Conservation (phyloP, 2,888 invertebrate genomes). For the Priocnemis perturbator region DNA sequence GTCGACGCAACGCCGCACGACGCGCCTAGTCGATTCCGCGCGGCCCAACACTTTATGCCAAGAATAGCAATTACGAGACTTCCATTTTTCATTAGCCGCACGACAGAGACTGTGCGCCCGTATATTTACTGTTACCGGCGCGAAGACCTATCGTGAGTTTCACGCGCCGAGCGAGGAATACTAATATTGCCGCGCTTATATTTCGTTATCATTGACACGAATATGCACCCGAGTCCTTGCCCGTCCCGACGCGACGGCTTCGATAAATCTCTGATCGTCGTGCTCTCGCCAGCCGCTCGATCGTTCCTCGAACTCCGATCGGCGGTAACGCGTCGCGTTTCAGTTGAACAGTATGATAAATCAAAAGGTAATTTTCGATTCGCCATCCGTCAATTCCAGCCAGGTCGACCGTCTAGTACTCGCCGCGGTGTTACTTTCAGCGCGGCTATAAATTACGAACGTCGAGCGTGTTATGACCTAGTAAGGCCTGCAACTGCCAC, state of each 20-base stretch:
- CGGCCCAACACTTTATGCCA: conserved; percentile 20
- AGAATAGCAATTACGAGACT: conserved; percentile 46
- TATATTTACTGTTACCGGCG: conserved; percentile 32
- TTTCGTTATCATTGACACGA: conserved; percentile 42
- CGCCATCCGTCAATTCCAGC: too few relatives aligned
- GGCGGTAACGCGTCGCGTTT: too few relatives aligned
- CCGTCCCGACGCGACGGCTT: background rate
- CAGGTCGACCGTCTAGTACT: too few relatives aligned
- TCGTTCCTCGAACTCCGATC: background rate
- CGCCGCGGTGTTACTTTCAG: too few relatives aligned
- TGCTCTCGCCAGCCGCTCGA: conserved; percentile 4
- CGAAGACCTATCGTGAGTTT: conserved; percentile 33
- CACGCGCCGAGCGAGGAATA: conserved; percentile 39
- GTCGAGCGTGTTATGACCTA: too few relatives aligned
- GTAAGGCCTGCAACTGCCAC: too few relatives aligned
- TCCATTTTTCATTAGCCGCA: conserved; percentile 41
- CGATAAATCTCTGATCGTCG: conserved; percentile 3
- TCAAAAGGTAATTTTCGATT: too few relatives aligned
- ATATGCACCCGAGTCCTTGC: conserved; percentile 20
- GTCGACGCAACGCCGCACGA: background rate
- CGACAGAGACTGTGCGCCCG: conserved; percentile 14
- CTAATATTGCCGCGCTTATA: conserved; percentile 28
- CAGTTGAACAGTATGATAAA: too few relatives aligned
- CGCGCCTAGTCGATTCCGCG: conserved; percentile 27
- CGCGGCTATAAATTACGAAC: too few relatives aligned